phyloP scores from a whole-genome alignment of 2,797 vertebrate species.

The Oceanodroma leucorhoa region DNA sequence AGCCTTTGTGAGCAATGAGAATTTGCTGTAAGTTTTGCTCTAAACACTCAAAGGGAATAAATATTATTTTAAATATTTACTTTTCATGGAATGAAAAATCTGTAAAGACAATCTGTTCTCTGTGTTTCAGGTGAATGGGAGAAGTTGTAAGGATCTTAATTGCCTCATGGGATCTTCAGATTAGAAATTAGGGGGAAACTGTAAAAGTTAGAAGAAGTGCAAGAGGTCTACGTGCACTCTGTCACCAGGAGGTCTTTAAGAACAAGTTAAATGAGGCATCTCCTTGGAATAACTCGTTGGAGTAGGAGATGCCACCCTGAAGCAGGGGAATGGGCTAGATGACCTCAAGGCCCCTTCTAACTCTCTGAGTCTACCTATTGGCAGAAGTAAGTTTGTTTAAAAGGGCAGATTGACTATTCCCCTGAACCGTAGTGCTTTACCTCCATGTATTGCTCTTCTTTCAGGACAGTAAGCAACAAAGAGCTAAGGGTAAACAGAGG shows the following conservation, averaged over 20 bases:
- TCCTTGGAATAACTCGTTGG: background rate
- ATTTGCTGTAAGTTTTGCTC: background rate
- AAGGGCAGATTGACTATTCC: background rate
- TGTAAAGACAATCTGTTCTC: background rate
- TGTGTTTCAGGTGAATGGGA: background rate
- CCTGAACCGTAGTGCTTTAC: background rate
- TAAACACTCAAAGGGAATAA: background rate
- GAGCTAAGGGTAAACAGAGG: background rate
- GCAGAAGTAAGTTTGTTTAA: constrained; percentile 19
- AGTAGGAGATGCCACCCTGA: background rate
- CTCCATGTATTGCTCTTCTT: background rate
- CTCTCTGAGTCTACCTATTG: background rate
- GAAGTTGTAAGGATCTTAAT: background rate
- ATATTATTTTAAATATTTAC: background rate
- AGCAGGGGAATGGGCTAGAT: background rate
- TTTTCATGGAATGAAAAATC: background rate
- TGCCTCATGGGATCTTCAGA: background rate
- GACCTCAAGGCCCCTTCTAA: background rate
- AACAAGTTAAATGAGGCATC: background rate
- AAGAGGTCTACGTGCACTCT: background rate
- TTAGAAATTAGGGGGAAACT: background rate
- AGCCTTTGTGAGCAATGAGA: background rate
- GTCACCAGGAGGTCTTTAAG: background rate
- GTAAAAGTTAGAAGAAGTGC: background rate
- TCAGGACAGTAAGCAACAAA: background rate